These are phyloP conservation scores for Pyrochroa serraticornis DNA, from an alignment of 2,888 invertebrate genomes.

Conservation along the genomic window DNA sequence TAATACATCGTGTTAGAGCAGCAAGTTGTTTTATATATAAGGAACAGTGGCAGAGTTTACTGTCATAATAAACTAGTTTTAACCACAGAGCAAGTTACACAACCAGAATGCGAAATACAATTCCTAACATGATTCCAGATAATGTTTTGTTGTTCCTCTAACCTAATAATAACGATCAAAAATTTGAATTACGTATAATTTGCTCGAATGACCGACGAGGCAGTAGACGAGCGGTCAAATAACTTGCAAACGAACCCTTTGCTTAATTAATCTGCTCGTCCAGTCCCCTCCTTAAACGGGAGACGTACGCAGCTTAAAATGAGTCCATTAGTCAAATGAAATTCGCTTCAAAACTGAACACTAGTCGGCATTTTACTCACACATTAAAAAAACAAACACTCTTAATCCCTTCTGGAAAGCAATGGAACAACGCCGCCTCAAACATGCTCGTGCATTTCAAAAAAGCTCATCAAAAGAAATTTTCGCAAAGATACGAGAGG, in stretches of 20 bases:
- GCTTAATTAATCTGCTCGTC: conserved; percentile 15
- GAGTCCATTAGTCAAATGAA: conserved; percentile 25
- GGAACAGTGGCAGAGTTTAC: too few relatives aligned
- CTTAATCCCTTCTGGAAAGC: conserved; percentile 3
- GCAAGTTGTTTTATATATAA: too few relatives aligned
- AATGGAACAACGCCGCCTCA: neutral
- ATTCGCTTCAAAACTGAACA: conserved; percentile 17
- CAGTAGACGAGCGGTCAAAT: neutral
- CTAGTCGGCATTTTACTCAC: neutral
- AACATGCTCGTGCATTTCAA: neutral
- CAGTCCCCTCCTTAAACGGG: neutral
- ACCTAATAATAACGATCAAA: neutral
- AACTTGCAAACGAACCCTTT: conserved; percentile 1
- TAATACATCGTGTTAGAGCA: too few relatives aligned
- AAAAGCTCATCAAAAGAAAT: neutral
- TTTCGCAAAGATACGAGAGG: neutral
- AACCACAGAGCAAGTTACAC: too few relatives aligned
- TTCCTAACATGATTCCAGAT: neutral
- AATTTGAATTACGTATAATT: neutral
- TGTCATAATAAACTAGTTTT: too few relatives aligned
- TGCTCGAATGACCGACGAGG: neutral
- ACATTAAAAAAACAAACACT: conserved; percentile 3
- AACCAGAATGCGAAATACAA: neutral
- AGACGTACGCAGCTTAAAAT: conserved; percentile 15
- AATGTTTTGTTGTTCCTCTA: neutral